phyloP scores from a whole-genome alignment of 2,797 vertebrate species.

The Cirrhinus mrigala region DNA sequence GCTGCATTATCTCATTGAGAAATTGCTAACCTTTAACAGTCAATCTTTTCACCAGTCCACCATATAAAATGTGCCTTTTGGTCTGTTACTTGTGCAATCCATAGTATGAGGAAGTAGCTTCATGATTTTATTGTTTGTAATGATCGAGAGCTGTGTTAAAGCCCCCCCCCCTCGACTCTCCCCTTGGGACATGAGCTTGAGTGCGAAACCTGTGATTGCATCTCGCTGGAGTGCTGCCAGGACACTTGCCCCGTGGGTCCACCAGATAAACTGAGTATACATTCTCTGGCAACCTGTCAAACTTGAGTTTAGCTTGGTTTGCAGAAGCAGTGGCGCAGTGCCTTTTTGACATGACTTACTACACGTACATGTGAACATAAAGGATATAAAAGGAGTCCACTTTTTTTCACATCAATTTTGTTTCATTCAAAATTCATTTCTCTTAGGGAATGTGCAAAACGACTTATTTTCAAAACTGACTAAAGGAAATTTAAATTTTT shows the following conservation, averaged over 20 bases:
- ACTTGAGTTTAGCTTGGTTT: conserved; percentile 67
- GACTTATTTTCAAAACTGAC: too few species aligned
- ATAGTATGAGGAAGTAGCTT: conserved; percentile 26
- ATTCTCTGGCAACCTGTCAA: conserved; percentile 76
- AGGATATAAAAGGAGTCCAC: neutral
- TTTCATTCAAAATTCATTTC: neutral
- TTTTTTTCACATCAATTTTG: neutral
- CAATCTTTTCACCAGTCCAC: neutral
- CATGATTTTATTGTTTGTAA: conserved; percentile 11
- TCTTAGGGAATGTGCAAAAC: neutral
- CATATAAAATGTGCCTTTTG: neutral
- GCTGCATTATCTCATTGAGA: neutral
- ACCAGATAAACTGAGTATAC: conserved; percentile 69
- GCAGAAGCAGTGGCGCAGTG: conserved; percentile 64
- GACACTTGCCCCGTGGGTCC: conserved; percentile 64
- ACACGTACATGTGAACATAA: conserved; percentile 9
- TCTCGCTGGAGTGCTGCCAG: conserved; percentile 65
- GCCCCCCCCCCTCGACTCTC: neutral
- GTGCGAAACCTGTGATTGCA: conserved; percentile 32
- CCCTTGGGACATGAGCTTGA: conserved; percentile 9
- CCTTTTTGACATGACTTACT: conserved; percentile 51
- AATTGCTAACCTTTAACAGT: neutral
- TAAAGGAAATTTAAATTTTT: too few species aligned
- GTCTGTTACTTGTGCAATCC: neutral
- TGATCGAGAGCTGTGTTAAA: neutral